Base-by-base conservation (phyloP, 2,797 vertebrate species). In the Tinamus major region DNA sequence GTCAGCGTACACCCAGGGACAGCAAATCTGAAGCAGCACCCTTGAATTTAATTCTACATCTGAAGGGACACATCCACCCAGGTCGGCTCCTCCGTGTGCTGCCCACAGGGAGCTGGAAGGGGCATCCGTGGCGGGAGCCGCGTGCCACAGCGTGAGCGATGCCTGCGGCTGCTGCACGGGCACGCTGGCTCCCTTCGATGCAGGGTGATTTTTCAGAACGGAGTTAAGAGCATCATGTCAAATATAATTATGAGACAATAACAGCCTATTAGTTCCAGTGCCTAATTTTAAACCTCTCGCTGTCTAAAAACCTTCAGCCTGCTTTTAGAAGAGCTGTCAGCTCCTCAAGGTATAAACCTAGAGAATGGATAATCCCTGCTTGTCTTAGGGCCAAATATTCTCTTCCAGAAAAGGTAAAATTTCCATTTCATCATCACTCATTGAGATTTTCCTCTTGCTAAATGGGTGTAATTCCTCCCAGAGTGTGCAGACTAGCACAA, bases 201-300 rank as follows among this genome's bases (percentile, higher is more conserved):
- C 5, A 6, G 13, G 59, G 20, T 37, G 61, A 31, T 35, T 56
- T 37, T 89, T 74, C 86, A 74, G 87, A 83, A 88, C 80, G 92
- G 63, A 93, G 76, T 92, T 94, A 75, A 91, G 76, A 94, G 91
- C 93, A 84, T 97, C 92, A 67, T 90, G 93, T 96, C 94, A 97
- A 91, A 94, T 89, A 93, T 94, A 95, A 97, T 97, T 95, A 95
- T 59, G 83, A 96, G 91, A 96, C 96, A 97, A 96, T 96, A 97
- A 91, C 88, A 94, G 87, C 87, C 79, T 85, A 96, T 97, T 97
- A 96, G 96, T 96, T 96, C 90, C 92, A 93, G 89, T 88, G 94
- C 86, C 94, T 96, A 96, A 96, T 97, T 97, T 97, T 96, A 96
- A 96, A 95, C 87, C 90, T 82, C 91, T 93, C 87, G 87, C 87